Evolutionary conservation across 2,113 vertebrate genomes (phyloP), one percentile per base, ranked within the genome.

Genomic region (Tauraco erythrolophus): DNA sequence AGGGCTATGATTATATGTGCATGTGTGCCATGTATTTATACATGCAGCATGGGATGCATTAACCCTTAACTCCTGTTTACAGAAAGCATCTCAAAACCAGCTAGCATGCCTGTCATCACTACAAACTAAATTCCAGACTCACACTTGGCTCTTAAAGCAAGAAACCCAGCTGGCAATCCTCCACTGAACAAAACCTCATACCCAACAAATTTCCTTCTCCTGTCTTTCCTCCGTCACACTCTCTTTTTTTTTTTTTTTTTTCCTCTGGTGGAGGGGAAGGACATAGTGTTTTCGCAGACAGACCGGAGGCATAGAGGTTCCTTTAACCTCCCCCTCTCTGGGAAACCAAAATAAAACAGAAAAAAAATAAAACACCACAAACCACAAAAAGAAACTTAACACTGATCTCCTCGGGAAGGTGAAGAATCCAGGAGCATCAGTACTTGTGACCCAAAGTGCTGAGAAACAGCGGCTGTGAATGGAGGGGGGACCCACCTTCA

Each of bases 31-130:
- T 81, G 85, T 76, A 90, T 83, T 89, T 96, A 92, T 86, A 80
- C 92, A 89, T 91, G 78, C 84, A 92, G 85, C 90, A 88, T 23
- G 64, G 72, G 87, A 82, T 84, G 76, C 92, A 97, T 98, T 96
- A 97, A 95, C 97, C 91, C 97, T 96, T 96, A 91, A 96, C 95
- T 95, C 92, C 95, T 95, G 92, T 92, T 94, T 96, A 97, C 94
- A 95, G 94, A 95, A 97, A 93, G 89, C 92, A 83, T 81, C 97
- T 97, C 88, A 48, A 94, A 96, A 98, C 7, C 84, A 97, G 93
- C 91, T 95, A 95, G 90, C 87, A 96, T 76, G 97, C 84, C 91
- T 88, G 95, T 97, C 97, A 94, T 92, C 95, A 94, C 94, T 97
- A 97, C 79, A 35, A 97, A 98, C 96, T 98, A 97, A 98, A 98